Evolutionary conservation across 2,888 invertebrate species (phyloP), one percentile per base, ranked within the genome.

Genomic region (Eucriotettix oculatus): DNA sequence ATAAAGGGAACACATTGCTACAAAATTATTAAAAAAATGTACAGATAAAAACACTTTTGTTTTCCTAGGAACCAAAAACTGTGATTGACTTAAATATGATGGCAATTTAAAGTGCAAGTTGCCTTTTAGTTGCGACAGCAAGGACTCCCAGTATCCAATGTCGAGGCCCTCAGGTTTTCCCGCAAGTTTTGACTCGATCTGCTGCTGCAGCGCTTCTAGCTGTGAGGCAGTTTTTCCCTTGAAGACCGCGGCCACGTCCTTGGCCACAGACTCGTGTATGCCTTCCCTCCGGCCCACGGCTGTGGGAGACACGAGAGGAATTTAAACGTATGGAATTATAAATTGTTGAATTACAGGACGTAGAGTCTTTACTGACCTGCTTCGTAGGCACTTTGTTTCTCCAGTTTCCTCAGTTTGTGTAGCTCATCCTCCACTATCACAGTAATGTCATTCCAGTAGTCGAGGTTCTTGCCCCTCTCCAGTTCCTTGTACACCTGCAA

Each of bases 71-170:
- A 29, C 7, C 29, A 29, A 29, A 29, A 29, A 29, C 29, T 29
- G 29, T 29, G 29, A 29, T 29, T 29, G 2, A 7, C 7, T 29
- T 5, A 29, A 29, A 29, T 7, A 29, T 29, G 29, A 29, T 7
- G 2, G 29, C 7, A 29, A 7, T 10, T 52, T 52, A 52, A 52
- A 10, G 1, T 52, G 16, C 1, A 29, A 16, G 11, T 63, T 72
- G 83, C 83, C 84, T 77, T 93, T 94, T 11, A 99, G 78, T 72
- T 96, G 94, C n/a, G 91, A 91, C 44, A 96, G 78, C 65, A 99
- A 75, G 56, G 92, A 91, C 77, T 99, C 98, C 98, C 98, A 99
- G 75, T 97, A 99, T 55, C 93, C 92, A 64, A 97, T 87, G 76
- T 98, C 98, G 55, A 96, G 86, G 16, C 94, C 95, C 74, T 91